Conservation (phyloP, 2,888 invertebrate genomes). For the Elgonia sp. region DNA sequence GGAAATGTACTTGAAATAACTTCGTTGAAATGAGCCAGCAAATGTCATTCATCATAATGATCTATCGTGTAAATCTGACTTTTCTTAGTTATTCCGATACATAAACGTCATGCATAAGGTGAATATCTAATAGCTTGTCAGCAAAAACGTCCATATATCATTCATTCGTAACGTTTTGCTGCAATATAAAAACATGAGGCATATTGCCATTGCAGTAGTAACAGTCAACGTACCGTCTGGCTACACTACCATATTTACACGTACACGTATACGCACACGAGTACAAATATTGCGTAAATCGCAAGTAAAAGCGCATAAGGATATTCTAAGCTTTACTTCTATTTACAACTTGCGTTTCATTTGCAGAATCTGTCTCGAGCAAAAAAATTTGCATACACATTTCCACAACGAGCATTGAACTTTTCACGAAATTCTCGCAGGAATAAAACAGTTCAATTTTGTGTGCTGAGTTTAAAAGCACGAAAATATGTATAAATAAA, state of each 20-base stretch:
- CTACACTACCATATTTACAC: conserved; percentile 38
- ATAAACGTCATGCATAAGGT: conserved; percentile 35
- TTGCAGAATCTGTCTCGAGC: not conserved
- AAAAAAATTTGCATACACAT: not conserved
- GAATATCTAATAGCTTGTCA: conserved; percentile 49
- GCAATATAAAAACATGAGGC: conserved; percentile 67
- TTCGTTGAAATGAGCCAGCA: too few relatives aligned
- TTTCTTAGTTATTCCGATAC: conserved; percentile 1
- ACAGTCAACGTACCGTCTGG: conserved; percentile 40
- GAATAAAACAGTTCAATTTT: too few relatives aligned
- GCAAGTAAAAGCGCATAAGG: conserved; percentile 10
- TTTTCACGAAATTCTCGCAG: not conserved
- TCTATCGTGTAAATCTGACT: not conserved
- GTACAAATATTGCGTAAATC: conserved; percentile 19
- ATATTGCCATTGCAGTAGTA: conserved; percentile 39
- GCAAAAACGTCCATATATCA: conserved; percentile 58
- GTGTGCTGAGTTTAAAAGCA: too few relatives aligned
- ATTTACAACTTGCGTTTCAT: conserved; percentile 7
- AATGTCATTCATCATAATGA: not conserved
- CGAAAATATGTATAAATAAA: too few relatives aligned
- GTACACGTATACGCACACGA: conserved; percentile 22
- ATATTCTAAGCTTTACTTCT: not conserved
- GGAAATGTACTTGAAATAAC: too few relatives aligned
- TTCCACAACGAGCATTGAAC: not conserved
- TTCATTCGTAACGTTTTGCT: conserved; percentile 62